These are phyloP conservation scores for Neosilurus mollespiculum DNA, from an alignment of 2,797 vertebrate genomes.

Conservation along the genomic window DNA sequence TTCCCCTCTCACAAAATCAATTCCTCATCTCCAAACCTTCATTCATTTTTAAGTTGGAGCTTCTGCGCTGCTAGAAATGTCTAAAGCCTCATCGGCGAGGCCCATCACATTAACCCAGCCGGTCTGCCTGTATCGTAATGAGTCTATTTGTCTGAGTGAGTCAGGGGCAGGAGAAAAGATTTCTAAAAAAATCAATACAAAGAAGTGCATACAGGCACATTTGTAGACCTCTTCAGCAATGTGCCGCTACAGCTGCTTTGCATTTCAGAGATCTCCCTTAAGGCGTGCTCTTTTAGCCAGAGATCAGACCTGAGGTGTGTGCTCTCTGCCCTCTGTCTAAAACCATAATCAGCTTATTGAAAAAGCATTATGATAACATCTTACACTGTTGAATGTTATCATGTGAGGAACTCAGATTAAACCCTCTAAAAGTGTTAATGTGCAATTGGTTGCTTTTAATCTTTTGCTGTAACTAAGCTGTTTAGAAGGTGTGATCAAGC, in stretches of 20 bases:
- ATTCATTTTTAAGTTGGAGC: slow-evolving; percentile 58
- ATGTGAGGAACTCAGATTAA: slow-evolving; percentile 14
- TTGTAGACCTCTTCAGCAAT: slow-evolving; percentile 46
- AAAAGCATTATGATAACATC: slow-evolving; percentile 13
- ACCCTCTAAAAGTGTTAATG: slow-evolving; percentile 1
- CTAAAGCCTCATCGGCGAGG: slow-evolving; percentile 37
- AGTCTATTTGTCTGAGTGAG: slow-evolving; percentile 55
- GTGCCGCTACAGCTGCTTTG: slow-evolving; percentile 21
- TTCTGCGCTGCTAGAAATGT: slow-evolving; percentile 49
- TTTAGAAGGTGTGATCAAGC: slow-evolving; percentile 43
- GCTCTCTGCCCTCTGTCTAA: background rate
- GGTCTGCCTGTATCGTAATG: slow-evolving; percentile 43
- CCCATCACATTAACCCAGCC: slow-evolving; percentile 34
- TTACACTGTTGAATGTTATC: background rate
- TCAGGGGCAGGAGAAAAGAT: slow-evolving; percentile 33
- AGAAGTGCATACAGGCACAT: slow-evolving; percentile 29
- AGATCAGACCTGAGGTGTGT: slow-evolving; percentile 8
- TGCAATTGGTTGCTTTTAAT: slow-evolving; percentile 20
- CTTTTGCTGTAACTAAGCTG: slow-evolving; percentile 42
- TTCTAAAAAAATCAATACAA: slow-evolving; percentile 43
- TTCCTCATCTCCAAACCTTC: slow-evolving; percentile 55
- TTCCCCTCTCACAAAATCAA: slow-evolving; percentile 59
- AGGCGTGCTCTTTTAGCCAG: slow-evolving; percentile 11
- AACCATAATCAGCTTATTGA: slow-evolving; percentile 14
- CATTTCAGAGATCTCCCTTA: slow-evolving; percentile 20